Conservation (phyloP, 2,797 vertebrate species). For the Neosilurus mollespiculum region DNA sequence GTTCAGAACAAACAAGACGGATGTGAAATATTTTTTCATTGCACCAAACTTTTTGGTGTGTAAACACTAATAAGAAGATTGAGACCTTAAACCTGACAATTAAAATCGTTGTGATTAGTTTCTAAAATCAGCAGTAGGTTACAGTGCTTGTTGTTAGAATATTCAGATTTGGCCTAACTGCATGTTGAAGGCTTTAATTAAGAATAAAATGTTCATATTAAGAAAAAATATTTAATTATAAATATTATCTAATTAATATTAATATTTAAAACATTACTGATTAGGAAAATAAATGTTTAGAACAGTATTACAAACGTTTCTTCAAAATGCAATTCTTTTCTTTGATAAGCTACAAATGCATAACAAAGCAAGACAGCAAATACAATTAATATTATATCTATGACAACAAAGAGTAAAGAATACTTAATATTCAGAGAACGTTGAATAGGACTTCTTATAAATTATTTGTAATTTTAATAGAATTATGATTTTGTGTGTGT, state of each 20-base stretch:
- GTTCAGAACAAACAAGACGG: too few relatives aligned
- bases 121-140: not conserved
- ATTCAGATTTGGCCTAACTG: not conserved
- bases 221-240: not conserved
- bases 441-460: not conserved
- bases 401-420: not conserved
- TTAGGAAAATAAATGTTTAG: not conserved
- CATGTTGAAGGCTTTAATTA: not conserved
- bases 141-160: not conserved
- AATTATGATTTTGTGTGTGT: not conserved
- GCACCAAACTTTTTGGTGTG: too few relatives aligned
- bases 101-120: not conserved
- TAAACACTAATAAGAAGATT: too few relatives aligned
- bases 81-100: too few relatives aligned
- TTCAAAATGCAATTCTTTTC: not conserved
- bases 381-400: not conserved
- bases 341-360: not conserved
- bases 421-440: not conserved
- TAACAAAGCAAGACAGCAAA: not conserved
- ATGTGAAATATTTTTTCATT: too few relatives aligned
- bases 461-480: not conserved
- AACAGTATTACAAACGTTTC: not conserved
- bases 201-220: not conserved
- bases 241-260: too few relatives aligned
- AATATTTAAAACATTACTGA: too few relatives aligned